Conservation (phyloP, 2,797 vertebrate species). For the Acanthurus lineatus region DNA sequence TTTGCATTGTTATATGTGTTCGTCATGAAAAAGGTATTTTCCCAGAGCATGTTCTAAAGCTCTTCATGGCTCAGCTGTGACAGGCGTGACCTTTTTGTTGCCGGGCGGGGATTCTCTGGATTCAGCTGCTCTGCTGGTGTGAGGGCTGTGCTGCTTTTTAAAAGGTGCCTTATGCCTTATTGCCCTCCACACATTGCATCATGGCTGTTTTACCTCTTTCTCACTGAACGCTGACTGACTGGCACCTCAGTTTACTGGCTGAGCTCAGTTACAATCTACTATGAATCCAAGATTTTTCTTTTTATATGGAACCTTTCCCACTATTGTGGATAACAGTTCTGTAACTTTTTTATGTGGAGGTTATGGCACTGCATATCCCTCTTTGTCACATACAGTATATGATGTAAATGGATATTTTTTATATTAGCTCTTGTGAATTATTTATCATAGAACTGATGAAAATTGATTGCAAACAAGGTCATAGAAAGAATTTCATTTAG, state of each 20-base stretch:
- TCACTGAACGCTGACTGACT: slow-evolving; percentile 35
- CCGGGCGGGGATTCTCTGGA: slow-evolving; percentile 67
- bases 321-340: slow-evolving; percentile 20
- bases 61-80: slow-evolving; percentile 59
- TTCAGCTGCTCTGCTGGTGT: slow-evolving; percentile 57
- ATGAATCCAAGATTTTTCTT: slow-evolving; percentile 26
- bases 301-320: slow-evolving; percentile 18
- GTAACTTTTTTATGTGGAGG: slow-evolving; percentile 18
- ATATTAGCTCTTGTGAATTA: neutral
- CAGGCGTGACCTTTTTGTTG: slow-evolving; percentile 66
- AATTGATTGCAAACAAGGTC: neutral
- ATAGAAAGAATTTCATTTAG: neutral
- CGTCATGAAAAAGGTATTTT: slow-evolving; percentile 64
- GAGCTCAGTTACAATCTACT: slow-evolving; percentile 18
- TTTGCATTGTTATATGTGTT: slow-evolving; percentile 55
- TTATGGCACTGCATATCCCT: neutral
- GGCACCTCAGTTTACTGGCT: slow-evolving; percentile 30
- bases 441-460: neutral
- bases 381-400: neutral
- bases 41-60: slow-evolving; percentile 49
- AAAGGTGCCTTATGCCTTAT: slow-evolving; percentile 54
- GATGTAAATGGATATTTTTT: neutral
- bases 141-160: slow-evolving; percentile 52
- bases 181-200: slow-evolving; percentile 55
- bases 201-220: slow-evolving; percentile 45